phyloP scores from a whole-genome alignment of 2,113 vertebrate species.

The Notechis scutatus region DNA sequence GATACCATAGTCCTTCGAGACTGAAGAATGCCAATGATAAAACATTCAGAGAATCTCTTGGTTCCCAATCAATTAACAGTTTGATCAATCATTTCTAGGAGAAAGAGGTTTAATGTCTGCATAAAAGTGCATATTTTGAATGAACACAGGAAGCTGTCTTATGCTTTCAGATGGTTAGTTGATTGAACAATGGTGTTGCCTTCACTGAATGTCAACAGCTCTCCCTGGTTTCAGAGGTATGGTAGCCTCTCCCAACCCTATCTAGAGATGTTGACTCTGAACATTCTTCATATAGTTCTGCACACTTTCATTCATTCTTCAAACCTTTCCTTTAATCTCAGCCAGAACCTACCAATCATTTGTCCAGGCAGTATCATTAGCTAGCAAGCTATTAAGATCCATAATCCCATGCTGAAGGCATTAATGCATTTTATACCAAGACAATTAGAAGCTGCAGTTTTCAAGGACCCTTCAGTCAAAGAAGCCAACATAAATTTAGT shows the following conservation, averaged over 20 bases:
- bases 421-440: not conserved
- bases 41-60: not conserved
- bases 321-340: not conserved
- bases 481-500: not conserved
- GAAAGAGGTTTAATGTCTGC: not conserved
- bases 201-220: not conserved
- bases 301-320: not conserved
- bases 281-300: not conserved
- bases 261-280: not conserved
- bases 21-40: too few species aligned
- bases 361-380: not conserved
- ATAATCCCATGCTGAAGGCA: not conserved
- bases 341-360: not conserved
- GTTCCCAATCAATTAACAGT: not conserved
- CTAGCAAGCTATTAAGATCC: not conserved
- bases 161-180: not conserved
- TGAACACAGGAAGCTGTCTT: not conserved
- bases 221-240: not conserved
- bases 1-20: too few species aligned
- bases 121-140: not conserved
- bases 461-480: not conserved
- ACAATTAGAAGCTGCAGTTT: not conserved
- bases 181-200: not conserved
- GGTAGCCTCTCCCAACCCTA: not conserved
- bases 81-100: not conserved